phyloP scores from a whole-genome alignment of 2,888 invertebrate species.

The Netelia inedita region DNA sequence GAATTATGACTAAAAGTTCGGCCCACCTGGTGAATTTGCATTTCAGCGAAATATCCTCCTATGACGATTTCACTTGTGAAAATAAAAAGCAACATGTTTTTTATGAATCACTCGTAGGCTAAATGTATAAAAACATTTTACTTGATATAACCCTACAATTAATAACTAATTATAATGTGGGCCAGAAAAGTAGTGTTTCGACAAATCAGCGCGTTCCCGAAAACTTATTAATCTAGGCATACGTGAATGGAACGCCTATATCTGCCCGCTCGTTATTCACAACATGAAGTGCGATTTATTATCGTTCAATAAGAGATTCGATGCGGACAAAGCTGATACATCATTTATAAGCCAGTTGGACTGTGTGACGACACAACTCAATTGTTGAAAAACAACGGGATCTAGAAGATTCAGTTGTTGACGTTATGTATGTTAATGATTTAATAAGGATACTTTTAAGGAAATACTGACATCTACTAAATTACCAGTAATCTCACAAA shows the following conservation, averaged over 20 bases:
- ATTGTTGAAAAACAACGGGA: too few relatives aligned
- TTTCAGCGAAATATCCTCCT: background rate
- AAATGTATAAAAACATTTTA: background rate
- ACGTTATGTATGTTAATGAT: too few relatives aligned
- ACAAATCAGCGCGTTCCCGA: background rate
- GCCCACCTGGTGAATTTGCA: background rate
- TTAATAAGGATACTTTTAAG: constrained; percentile 3
- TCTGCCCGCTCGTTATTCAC: background rate
- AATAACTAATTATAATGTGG: background rate
- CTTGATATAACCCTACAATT: background rate
- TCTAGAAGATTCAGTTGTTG: too few relatives aligned
- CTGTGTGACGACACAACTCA: too few relatives aligned
- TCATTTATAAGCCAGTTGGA: background rate
- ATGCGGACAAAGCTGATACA: background rate
- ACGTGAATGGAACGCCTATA: background rate
- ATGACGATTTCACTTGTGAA: background rate
- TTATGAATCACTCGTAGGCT: background rate
- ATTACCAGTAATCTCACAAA: constrained; percentile 15
- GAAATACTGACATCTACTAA: constrained; percentile 1
- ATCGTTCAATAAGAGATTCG: background rate
- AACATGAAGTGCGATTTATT: background rate
- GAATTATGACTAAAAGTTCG: background rate
- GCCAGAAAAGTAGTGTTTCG: background rate
- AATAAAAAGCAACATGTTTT: background rate
- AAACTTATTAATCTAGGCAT: background rate